Percentiles rank a stretch among this genome's conserved stretches.
Evolutionary conservation across 2,888 invertebrate species (phyloP).

Genomic region (Yponomeuta malinellus): DNA sequence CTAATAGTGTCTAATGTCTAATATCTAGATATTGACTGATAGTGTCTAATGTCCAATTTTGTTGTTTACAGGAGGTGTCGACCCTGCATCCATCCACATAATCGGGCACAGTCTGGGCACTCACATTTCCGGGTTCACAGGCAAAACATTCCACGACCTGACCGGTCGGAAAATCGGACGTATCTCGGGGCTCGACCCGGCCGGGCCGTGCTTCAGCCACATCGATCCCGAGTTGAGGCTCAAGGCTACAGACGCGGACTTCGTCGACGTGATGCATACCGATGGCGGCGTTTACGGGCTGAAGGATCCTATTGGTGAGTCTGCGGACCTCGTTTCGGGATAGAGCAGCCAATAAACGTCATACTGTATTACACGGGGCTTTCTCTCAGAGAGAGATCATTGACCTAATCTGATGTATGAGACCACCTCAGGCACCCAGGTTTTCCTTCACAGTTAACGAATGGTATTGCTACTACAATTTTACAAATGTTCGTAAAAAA

Average conservation of each 20-base stretch:
- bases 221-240: conserved; percentile 38
- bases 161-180: conserved; percentile 46
- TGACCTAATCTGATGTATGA: too few relatives aligned
- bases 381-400: too few relatives aligned
- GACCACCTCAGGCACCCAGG: neutral
- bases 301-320: conserved; percentile 44
- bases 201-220: conserved; percentile 61
- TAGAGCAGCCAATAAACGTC: too few relatives aligned
- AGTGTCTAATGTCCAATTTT: too few relatives aligned
- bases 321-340: neutral
- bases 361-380: too few relatives aligned
- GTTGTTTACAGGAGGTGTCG: conserved; percentile 37
- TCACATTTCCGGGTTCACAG: conserved; percentile 56
- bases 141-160: conserved; percentile 39
- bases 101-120: conserved; percentile 64
- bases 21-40: too few relatives aligned
- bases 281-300: conserved; percentile 56
- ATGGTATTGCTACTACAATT: too few relatives aligned
- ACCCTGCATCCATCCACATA: conserved; percentile 46
- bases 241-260: conserved; percentile 43
- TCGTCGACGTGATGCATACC: conserved; percentile 55
- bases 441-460: too few relatives aligned
- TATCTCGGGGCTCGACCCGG: conserved; percentile 58
- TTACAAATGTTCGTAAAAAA: too few relatives aligned
- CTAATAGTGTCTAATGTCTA: too few relatives aligned